Percentiles rank a stretch among this genome's conserved stretches.
These are phyloP conservation scores for Sarotherodon lohbergeri DNA, from an alignment of 2,113 vertebrate genomes.

Conservation along the genomic window DNA sequence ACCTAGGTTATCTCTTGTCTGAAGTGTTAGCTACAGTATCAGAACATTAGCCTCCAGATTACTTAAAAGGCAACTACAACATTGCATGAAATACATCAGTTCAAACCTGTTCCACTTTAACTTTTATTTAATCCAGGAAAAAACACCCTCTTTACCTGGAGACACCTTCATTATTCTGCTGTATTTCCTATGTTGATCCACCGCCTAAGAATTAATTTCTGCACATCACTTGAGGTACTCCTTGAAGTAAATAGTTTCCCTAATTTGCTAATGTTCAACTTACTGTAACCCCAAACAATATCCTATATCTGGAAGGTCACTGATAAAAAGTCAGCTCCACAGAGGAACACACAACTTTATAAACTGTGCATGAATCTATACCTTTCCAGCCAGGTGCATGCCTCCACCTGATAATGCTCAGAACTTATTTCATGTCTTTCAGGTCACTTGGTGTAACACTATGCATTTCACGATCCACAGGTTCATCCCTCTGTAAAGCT, in stretches of 20 bases:
- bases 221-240: background rate
- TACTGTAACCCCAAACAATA: background rate
- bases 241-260: background rate
- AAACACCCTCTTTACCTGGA: background rate
- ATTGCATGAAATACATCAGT: background rate
- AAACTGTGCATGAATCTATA: background rate
- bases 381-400: background rate
- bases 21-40: background rate
- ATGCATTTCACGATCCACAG: background rate
- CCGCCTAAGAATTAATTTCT: background rate
- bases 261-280: background rate
- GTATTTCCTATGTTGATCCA: background rate
- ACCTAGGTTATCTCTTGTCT: background rate
- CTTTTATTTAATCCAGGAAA: background rate
- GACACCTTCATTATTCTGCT: background rate
- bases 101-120: background rate
- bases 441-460: background rate
- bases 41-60: background rate
- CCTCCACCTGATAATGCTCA: background rate
- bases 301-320: background rate
- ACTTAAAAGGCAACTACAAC: background rate
- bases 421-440: slow-evolving; percentile 36
- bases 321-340: background rate
- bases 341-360: background rate
- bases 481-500: background rate